Conservation (phyloP, 2,797 vertebrate species). For the Alexandromys oeconomus region DNA sequence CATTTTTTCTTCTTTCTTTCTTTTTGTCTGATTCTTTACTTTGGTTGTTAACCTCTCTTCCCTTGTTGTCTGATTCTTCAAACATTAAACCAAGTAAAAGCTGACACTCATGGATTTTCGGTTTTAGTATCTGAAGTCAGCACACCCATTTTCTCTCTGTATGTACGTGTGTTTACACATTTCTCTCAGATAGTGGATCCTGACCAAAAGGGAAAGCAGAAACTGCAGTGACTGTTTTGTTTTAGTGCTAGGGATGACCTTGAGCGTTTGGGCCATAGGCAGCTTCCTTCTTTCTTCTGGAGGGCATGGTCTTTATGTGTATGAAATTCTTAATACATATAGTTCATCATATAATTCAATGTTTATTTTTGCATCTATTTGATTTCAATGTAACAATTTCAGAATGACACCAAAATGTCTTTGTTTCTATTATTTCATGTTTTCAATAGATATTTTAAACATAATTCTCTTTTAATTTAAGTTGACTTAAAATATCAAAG, state of each 20-base stretch:
- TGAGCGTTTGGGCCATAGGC: background rate
- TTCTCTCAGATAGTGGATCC: background rate
- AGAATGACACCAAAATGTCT: conserved; percentile 20
- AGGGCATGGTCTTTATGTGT: background rate
- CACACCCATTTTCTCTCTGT: background rate
- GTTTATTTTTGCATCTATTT: background rate
- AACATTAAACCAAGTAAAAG: background rate
- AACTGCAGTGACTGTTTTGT: background rate
- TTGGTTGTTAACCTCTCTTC: no score
- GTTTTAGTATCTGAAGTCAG: background rate
- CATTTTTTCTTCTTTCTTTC: background rate
- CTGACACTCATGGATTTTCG: background rate
- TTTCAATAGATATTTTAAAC: conserved; percentile 62
- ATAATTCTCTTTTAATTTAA: conserved; percentile 65
- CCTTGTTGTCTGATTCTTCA: background rate
- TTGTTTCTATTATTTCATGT: conserved; percentile 62
- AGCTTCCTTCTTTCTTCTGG: background rate
- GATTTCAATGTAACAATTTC: background rate
- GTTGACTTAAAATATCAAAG: conserved; percentile 80
- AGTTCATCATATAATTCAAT: background rate
- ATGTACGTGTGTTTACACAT: background rate
- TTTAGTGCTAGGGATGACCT: background rate
- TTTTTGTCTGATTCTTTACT: background rate
- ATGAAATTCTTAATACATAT: background rate
- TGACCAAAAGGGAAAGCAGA: background rate